Conservation (phyloP, 2,113 vertebrate genomes). For the Chunga burmeisteri region DNA sequence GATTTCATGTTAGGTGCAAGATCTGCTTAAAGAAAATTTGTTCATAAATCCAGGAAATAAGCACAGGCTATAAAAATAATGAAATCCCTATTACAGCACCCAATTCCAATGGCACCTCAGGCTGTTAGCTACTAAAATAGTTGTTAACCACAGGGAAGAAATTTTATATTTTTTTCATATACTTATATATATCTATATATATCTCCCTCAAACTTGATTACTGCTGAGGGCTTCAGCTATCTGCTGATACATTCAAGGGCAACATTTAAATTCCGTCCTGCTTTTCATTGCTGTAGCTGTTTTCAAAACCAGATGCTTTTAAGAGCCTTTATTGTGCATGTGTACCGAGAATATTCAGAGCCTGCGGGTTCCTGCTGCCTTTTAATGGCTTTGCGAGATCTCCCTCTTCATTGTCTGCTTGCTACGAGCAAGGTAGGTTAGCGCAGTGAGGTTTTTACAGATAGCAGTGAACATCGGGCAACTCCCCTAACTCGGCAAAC, state of each 20-base stretch:
- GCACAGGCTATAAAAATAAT: constrained; percentile 47
- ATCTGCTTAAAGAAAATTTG: constrained; percentile 17
- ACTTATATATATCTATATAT: not conserved
- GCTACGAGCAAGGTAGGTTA: not conserved
- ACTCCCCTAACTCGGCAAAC: not conserved
- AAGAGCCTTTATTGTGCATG: not conserved
- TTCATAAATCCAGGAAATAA: constrained; percentile 58
- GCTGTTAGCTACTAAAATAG: constrained; percentile 36
- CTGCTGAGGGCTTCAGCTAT: constrained; percentile 18
- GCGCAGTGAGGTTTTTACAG: not conserved
- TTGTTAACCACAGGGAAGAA: constrained; percentile 37
- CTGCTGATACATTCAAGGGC: constrained; percentile 12
- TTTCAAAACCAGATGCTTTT: constrained; percentile 37
- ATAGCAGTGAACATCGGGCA: not conserved
- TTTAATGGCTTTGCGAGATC: constrained; percentile 18
- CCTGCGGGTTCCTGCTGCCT: not conserved
- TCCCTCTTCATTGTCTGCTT: not conserved
- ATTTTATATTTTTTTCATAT: not conserved
- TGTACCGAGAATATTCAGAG: not conserved
- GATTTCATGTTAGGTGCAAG: not conserved
- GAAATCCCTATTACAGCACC: constrained; percentile 43
- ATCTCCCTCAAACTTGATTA: not conserved
- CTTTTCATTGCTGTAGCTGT: not conserved
- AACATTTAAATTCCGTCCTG: constrained; percentile 24
- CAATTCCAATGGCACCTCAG: constrained; percentile 31